Evolutionary conservation across 2,113 vertebrate species (phyloP).

Genomic region (Gallinago paraguaiae): DNA sequence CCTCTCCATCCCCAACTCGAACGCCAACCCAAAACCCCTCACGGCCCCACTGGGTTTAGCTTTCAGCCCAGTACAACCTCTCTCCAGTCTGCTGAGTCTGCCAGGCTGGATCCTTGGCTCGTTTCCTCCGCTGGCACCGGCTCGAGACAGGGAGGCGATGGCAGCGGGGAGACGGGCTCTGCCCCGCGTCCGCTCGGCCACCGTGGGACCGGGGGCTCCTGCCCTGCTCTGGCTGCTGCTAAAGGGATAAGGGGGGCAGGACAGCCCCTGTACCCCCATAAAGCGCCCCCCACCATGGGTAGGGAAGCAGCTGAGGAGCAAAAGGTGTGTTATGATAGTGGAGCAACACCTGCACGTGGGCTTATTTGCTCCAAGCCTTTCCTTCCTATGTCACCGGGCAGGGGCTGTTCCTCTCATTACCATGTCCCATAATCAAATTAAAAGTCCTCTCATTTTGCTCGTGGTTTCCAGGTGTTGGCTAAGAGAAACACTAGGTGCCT

Average conservation of each 20-base stretch:
- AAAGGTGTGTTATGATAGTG: background rate
- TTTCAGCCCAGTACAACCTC: background rate
- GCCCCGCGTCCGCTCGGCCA: background rate
- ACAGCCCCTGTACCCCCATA: background rate
- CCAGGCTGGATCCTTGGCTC: background rate
- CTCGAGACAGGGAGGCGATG: background rate
- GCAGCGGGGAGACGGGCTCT: background rate
- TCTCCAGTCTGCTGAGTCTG: background rate
- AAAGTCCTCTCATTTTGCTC: background rate
- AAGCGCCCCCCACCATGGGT: fast-evolving
- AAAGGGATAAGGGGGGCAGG: background rate
- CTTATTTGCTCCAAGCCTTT: background rate
- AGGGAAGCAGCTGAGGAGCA: background rate
- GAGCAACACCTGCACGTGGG: background rate
- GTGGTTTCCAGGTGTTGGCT: background rate
- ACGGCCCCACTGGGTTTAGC: background rate
- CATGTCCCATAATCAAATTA: fast-evolving
- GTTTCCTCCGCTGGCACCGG: background rate
- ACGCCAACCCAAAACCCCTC: background rate
- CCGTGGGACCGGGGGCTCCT: fast-evolving
- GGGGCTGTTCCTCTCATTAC: background rate
- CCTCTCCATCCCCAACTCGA: fast-evolving
- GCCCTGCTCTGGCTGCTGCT: background rate
- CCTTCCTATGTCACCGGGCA: background rate
- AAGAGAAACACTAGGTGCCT: background rate